Evolutionary conservation across 92 coral and sea anemone genomes (phyloP), one percentile per base, ranked within the genome.

Genomic region (Parazoanthus swiftii): DNA sequence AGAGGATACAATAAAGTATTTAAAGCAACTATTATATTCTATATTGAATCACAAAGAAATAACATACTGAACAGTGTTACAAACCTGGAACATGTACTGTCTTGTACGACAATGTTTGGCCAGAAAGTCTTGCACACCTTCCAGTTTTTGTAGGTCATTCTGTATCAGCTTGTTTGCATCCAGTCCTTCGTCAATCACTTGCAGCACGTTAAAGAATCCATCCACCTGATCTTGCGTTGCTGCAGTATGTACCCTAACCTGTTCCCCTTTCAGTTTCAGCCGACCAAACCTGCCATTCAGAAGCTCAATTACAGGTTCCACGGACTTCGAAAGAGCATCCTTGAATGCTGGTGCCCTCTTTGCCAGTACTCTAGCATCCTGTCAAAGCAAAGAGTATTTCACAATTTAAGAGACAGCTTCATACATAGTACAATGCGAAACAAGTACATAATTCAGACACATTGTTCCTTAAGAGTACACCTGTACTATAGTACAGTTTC

Each of bases 41-140:
- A 56, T 18, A 56, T 56, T 56, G 65, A 56, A 56, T 56, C 65
- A 56, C 65, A 56, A 10, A 56, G 13, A 70, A 70, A 70, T 70
- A 70, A 70, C 75, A n/a, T n/a, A 29, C 20, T 38, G 50, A 76
- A n/a, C 80, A 76, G 46, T 43, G 50, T 76, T 76, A 37, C 46
- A 76, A 37, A 77, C 81, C 81, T 77, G 81, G 81, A 77, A 77
- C 29, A 77, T 77, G 81, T 77, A 77, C 58, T 77, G 81, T 20
- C 33, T 20, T 16, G 82, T 20, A 50, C 82, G 37, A 50, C 82
- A 79, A 15, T 79, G 82, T 29, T 54, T 25, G 18, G 37, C 66
- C 36, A 79, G 14, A 25, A 25, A 79, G 37, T 79, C 82, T 35
- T n/a, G 37, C 67, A 79, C 3, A n/a, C 66, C 16, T 51, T 25